Evolutionary conservation across 1,140 invertebrate genomes (phyloP).

Genomic region (Aporrectodea caliginosa): DNA sequence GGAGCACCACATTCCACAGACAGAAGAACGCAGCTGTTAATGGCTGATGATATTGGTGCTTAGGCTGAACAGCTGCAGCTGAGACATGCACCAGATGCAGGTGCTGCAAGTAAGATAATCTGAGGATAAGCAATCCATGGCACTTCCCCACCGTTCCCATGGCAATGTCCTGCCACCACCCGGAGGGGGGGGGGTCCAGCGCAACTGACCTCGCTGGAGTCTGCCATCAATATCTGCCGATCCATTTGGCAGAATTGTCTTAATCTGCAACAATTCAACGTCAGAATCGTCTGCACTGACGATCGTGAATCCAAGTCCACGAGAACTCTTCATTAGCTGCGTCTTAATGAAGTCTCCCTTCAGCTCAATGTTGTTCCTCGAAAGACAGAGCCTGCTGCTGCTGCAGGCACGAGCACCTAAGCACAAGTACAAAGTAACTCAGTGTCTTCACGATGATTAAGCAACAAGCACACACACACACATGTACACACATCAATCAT

Average conservation of each 20-base stretch:
- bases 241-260: conserved; percentile 85
- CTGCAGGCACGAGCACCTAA: too few species aligned
- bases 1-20: too few species aligned
- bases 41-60: background rate
- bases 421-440: too few species aligned
- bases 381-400: background rate
- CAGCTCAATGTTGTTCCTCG: background rate
- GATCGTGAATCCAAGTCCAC: conserved; percentile 94
- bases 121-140: background rate
- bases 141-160: background rate
- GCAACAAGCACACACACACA: too few species aligned
- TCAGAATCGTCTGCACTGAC: conserved; percentile 68
- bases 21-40: background rate
- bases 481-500: too few species aligned
- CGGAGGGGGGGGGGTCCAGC: too few species aligned
- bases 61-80: background rate
- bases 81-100: background rate
- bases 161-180: too few species aligned
- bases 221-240: conserved; percentile 92
- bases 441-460: too few species aligned
- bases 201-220: conserved; percentile 66
- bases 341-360: conserved; percentile 62
- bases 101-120: background rate
- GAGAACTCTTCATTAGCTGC: conserved; percentile 77
- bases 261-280: conserved; percentile 68